A percentile compares a stretch with the other conserved stretches of the same genome.
phyloP scores from a whole-genome alignment of 2,113 vertebrate genomes.

The Campylorhamphus procurvoides region DNA sequence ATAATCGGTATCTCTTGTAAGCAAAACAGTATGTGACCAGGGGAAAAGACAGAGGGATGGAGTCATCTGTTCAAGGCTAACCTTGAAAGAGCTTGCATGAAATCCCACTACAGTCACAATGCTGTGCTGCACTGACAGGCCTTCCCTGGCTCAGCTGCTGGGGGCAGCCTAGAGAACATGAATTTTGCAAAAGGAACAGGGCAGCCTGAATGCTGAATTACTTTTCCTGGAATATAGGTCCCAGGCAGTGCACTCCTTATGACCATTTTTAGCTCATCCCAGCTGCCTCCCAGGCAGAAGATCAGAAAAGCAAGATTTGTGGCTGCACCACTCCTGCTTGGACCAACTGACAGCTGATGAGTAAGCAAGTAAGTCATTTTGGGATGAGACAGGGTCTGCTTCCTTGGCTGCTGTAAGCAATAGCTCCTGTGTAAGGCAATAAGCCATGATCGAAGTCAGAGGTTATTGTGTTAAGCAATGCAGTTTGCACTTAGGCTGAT shows the following conservation, averaged over 20 bases:
- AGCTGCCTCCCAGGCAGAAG: not conserved
- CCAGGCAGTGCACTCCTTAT: not conserved
- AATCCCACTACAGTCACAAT: not conserved
- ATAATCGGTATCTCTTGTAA: not conserved
- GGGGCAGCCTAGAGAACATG: not conserved
- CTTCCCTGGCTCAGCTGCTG: not conserved
- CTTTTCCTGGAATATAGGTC: not conserved
- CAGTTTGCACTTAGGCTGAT: not conserved
- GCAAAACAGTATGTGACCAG: not conserved
- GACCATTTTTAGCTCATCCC: not conserved
- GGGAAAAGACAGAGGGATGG: not conserved
- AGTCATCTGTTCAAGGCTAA: not conserved
- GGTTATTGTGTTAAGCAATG: not conserved
- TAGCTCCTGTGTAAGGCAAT: not conserved
- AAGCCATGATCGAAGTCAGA: not conserved
- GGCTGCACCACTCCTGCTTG: not conserved
- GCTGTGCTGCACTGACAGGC: not conserved
- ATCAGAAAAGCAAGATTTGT: not conserved
- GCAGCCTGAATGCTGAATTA: not conserved
- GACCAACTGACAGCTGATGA: not conserved
- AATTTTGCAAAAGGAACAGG: not conserved
- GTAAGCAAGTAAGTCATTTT: not conserved
- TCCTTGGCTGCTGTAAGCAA: not conserved
- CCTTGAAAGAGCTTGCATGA: not conserved
- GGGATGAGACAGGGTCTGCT: not conserved